Evolutionary conservation across 2,113 vertebrate genomes (phyloP).

Genomic region (Tyto alba): DNA sequence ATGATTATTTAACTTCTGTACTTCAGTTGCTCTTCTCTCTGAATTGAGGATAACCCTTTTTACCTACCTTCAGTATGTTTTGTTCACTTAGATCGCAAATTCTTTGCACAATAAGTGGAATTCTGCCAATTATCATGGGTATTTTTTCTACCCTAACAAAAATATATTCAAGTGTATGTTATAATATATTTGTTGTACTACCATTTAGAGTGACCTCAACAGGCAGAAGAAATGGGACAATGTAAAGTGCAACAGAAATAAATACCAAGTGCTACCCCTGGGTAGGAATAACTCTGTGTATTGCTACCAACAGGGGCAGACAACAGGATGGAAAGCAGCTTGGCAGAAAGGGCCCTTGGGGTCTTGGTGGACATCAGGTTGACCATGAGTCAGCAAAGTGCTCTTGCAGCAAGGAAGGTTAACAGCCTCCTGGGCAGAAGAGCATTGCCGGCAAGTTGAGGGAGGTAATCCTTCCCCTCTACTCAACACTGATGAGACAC

Average conservation of each 20-base stretch:
- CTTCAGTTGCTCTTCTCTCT: neutral
- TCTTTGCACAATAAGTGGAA: neutral
- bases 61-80: neutral
- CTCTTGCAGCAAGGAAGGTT: neutral
- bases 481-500: neutral
- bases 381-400: neutral
- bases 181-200: neutral
- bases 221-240: neutral
- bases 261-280: neutral
- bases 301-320: fast-evolving
- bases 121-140: neutral
- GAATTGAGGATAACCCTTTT: neutral
- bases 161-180: neutral
- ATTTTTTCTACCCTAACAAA: neutral
- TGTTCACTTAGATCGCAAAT: neutral
- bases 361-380: neutral
- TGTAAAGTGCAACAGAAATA: neutral
- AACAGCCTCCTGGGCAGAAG: neutral
- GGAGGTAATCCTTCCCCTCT: neutral
- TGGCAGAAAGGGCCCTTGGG: neutral
- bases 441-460: neutral
- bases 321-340: neutral
- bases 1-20: neutral
- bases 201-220: neutral
- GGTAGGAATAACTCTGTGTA: neutral